These are phyloP conservation scores for Huso huso DNA, from an alignment of 2,797 vertebrate genomes.

Conservation along the genomic window DNA sequence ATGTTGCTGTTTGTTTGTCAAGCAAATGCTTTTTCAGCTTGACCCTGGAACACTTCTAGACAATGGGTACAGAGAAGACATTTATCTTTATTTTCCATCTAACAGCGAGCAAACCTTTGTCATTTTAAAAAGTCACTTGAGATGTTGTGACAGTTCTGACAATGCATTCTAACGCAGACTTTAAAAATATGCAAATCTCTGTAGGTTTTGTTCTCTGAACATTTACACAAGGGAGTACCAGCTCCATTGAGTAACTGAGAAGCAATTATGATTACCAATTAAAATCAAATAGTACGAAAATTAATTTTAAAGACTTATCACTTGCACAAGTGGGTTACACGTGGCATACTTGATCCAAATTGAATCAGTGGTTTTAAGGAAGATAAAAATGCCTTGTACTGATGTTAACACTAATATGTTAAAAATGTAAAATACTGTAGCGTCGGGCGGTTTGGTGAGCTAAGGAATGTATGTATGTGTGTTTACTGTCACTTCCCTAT, in stretches of 20 bases:
- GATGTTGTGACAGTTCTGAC: neutral
- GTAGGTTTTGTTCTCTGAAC: neutral
- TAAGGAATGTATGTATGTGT: too few species aligned
- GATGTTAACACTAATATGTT: neutral
- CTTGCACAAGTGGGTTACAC: neutral
- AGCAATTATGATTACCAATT: neutral
- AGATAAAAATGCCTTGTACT: neutral
- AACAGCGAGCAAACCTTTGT: slow-evolving; percentile 7
- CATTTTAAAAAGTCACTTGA: slow-evolving; percentile 12
- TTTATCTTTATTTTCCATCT: slow-evolving; percentile 4
- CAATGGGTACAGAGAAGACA: too few species aligned
- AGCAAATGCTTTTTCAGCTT: too few species aligned
- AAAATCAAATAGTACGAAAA: neutral
- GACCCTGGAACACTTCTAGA: too few species aligned
- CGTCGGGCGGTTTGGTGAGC: too few species aligned
- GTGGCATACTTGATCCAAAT: neutral
- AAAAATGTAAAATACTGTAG: neutral
- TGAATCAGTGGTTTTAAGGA: neutral
- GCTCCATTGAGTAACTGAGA: neutral
- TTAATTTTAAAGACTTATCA: neutral
- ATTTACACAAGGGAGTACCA: neutral
- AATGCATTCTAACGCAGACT: neutral
- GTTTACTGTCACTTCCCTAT: too few species aligned
- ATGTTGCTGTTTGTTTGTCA: too few species aligned
- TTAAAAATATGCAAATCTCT: neutral